Evolutionary conservation across 2,113 vertebrate species (phyloP).

Genomic region (Thermophis baileyi): DNA sequence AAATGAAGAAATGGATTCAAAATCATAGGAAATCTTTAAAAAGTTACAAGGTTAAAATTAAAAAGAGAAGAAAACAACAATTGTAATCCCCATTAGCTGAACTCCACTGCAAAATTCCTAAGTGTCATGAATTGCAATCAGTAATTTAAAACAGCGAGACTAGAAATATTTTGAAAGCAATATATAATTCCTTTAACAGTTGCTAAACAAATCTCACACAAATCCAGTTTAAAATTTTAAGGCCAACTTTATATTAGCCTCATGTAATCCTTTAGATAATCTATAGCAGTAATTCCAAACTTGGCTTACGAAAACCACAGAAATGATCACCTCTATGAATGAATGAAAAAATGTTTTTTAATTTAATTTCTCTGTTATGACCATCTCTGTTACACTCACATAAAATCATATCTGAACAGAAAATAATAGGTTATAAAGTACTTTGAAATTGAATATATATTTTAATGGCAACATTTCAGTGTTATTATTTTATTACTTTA

Average conservation of each 20-base stretch:
- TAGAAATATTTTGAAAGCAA: background rate
- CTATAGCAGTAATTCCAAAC: background rate
- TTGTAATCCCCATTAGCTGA: background rate
- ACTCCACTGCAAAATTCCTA: background rate
- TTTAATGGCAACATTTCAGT: background rate
- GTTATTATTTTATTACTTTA: background rate
- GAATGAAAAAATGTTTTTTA: background rate
- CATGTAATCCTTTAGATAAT: background rate
- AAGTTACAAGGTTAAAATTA: background rate
- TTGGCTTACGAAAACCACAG: background rate
- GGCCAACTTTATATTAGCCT: background rate
- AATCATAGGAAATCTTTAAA: background rate
- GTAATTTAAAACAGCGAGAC: background rate
- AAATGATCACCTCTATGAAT: background rate
- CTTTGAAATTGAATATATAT: background rate
- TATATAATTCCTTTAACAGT: background rate
- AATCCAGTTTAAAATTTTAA: slow-evolving; percentile 5
- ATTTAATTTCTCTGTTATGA: background rate
- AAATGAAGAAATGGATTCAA: background rate
- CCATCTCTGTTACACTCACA: background rate
- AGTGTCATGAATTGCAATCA: background rate
- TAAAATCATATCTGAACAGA: background rate
- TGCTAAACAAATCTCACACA: background rate
- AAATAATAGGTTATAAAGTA: background rate
- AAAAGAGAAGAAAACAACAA: background rate